phyloP scores from a whole-genome alignment of 2,113 vertebrate species.

The Galemys pyrenaicus region DNA sequence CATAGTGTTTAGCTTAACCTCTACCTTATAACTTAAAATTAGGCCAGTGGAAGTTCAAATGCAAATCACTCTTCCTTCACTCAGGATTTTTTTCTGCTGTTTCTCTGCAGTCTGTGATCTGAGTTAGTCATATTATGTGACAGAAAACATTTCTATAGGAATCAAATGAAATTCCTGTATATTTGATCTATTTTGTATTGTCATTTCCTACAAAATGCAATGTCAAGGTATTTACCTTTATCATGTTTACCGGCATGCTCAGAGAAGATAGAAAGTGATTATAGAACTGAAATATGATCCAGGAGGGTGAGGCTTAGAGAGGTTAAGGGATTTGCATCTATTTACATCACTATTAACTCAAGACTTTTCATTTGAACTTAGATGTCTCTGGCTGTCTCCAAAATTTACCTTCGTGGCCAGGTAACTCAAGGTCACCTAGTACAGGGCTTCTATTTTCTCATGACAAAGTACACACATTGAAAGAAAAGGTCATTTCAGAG shows the following conservation, averaged over 20 bases:
- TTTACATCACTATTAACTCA: not conserved
- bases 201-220: not conserved
- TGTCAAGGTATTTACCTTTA: not conserved
- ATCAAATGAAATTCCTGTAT: not conserved
- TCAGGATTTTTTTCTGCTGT: not conserved
- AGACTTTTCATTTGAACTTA: not conserved
- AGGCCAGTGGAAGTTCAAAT: not conserved
- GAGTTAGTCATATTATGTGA: not conserved
- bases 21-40: not conserved
- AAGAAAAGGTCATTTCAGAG: not conserved
- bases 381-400: not conserved
- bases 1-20: not conserved
- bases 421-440: not conserved
- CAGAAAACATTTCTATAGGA: not conserved
- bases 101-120: not conserved
- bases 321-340: not conserved
- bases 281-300: not conserved
- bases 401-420: not conserved
- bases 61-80: not conserved
- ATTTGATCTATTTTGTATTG: not conserved
- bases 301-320: not conserved
- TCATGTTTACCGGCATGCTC: not conserved
- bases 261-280: not conserved
- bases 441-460: not conserved
- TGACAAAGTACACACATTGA: not conserved